A percentile compares a stretch with the other conserved stretches of the same genome.
Conservation (phyloP, 2,888 invertebrate genomes). For the Cosmorhoe ocellata region DNA sequence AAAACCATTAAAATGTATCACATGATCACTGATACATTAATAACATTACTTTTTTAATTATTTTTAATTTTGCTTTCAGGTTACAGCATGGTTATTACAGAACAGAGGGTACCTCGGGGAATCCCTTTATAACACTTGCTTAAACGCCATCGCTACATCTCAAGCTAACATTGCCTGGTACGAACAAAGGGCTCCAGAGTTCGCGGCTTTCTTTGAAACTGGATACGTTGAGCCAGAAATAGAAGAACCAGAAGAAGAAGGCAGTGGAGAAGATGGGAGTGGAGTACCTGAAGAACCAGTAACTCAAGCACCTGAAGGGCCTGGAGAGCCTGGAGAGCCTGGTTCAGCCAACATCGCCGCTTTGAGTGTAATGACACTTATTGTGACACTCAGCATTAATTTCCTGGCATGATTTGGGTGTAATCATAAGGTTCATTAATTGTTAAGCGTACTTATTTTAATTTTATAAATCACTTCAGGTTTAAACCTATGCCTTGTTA, state of each 20-base stretch:
- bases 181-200: conserved; percentile 47
- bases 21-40: too few species aligned
- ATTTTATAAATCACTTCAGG: too few species aligned
- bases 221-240: conserved; percentile 55
- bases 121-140: conserved; percentile 46
- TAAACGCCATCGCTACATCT: conserved; percentile 45
- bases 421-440: background rate
- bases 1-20: too few species aligned
- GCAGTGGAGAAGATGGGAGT: conserved; percentile 1
- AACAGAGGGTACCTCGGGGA: conserved; percentile 47
- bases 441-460: too few species aligned
- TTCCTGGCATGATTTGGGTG: conserved; percentile 29
- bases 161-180: conserved; percentile 59
- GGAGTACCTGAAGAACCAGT: background rate
- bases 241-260: background rate
- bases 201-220: conserved; percentile 54
- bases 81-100: conserved; percentile 53
- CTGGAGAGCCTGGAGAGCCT: background rate
- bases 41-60: too few species aligned
- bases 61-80: conserved; percentile 52
- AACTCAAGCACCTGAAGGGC: too few species aligned
- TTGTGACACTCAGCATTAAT: conserved; percentile 49
- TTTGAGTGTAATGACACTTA: conserved; percentile 53
- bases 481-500: too few species aligned
- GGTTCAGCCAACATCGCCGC: conserved; percentile 54